Conservation (phyloP, 2,888 invertebrate species). For the Chalcosyrphus nemorum region DNA sequence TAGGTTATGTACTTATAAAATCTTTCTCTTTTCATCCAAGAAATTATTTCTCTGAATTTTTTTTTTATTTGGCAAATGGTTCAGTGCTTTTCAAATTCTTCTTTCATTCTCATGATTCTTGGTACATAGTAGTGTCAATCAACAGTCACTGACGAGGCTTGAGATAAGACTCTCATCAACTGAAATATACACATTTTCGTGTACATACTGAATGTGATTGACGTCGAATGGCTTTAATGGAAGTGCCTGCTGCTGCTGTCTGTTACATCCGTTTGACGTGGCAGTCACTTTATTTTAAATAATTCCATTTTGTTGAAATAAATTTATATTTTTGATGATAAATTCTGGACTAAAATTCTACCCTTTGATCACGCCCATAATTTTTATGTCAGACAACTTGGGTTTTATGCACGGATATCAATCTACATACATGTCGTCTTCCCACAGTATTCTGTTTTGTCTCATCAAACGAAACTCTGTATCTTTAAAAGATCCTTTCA, state of each 20-base stretch:
- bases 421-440: no score
- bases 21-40: not conserved
- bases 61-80: not conserved
- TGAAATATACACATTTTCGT: constrained; percentile 20
- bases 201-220: constrained; percentile 3
- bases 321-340: not conserved
- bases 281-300: not conserved
- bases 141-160: constrained; percentile 32
- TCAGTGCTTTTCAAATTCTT: not conserved
- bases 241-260: constrained; percentile 20
- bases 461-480: constrained; percentile 38
- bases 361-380: constrained; percentile 15
- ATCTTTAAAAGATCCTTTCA: constrained; percentile 64
- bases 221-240: constrained; percentile 21
- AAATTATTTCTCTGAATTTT: not conserved
- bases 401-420: not conserved
- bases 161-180: constrained; percentile 43
- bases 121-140: constrained; percentile 23
- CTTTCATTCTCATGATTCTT: constrained; percentile 6
- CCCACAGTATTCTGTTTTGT: not conserved
- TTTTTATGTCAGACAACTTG: constrained; percentile 15
- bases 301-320: not conserved
- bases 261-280: constrained; percentile 25
- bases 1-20: not conserved
- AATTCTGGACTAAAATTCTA: not conserved